Percentiles rank a stretch among this genome's conserved stretches.
Evolutionary conservation across 2,888 invertebrate species (phyloP).

Genomic region (Philereme transversata): DNA sequence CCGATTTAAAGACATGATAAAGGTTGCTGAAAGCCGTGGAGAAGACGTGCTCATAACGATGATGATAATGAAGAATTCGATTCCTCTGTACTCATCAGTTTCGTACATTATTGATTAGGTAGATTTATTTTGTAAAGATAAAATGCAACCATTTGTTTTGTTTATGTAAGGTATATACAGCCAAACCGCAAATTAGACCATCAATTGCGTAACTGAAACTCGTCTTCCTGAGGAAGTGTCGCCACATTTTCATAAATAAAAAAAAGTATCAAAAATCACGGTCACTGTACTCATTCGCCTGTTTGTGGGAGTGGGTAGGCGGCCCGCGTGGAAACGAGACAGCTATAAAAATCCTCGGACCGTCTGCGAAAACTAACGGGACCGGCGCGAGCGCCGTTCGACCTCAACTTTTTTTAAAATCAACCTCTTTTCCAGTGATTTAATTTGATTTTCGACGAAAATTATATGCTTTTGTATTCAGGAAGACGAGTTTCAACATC

Average conservation of each 20-base stretch:
- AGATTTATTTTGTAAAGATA: too few species aligned
- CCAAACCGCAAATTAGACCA: neutral
- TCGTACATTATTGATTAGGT: too few species aligned
- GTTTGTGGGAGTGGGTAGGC: conserved; percentile 71
- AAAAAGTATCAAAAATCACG: conserved; percentile 65
- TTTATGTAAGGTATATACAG: too few species aligned
- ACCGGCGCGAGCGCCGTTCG: conserved; percentile 60
- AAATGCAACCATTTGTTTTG: too few species aligned
- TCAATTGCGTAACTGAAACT: conserved; percentile 3
- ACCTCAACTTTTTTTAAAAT: conserved; percentile 60
- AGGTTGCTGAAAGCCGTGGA: too few species aligned
- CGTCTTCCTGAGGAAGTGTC: conserved; percentile 12
- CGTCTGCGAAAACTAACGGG: conserved; percentile 61
- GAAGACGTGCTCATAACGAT: too few species aligned
- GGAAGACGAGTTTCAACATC: conserved; percentile 41
- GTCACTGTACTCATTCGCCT: conserved; percentile 52
- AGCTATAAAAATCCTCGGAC: conserved; percentile 38
- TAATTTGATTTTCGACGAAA: conserved; percentile 65
- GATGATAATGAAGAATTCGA: too few species aligned
- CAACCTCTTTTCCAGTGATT: conserved; percentile 57
- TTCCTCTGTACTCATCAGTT: too few species aligned
- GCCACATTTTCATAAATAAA: conserved; percentile 32
- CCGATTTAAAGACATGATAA: too few species aligned
- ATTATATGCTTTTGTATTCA: conserved; percentile 49
- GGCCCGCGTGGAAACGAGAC: conserved; percentile 62